Base-by-base conservation (phyloP, 2,113 vertebrate species). In the Colossoma macropomum region DNA sequence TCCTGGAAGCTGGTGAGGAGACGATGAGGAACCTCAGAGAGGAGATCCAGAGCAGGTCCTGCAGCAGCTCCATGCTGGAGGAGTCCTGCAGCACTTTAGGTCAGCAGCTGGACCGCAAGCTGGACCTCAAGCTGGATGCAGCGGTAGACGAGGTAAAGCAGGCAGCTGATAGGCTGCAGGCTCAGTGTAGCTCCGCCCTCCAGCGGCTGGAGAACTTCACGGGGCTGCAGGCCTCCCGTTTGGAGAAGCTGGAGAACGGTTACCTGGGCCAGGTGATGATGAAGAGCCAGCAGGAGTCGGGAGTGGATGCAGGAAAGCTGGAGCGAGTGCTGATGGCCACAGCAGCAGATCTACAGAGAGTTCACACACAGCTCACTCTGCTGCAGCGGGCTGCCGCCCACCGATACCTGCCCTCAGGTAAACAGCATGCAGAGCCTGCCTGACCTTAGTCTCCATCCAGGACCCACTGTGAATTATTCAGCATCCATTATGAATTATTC, bases 1-100 rank as follows among this genome's bases (percentile, higher is more conserved):
- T 98, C 88, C 91, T 97, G 87, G 94, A 97, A 71, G 91, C 93
- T 0, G 66, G 93, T 52, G 94, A 96, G 0, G 91, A 92, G 25
- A 19, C 95, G 59, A 89, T 94, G 78, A 70, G 86, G 62, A 92
- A 94, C 75, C 5, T 85, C 86, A 34, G 34, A 92, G 76, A 85
- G 59, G 81, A 80, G 62, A n/a, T 92, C 77, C 80, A 78, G 75
- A 89, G 90, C 80, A 89, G 82, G 48, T 87, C 85, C 56, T 90
- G 87, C 19, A 11, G 80, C 4, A 77, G 86, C 15, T 6, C 23
- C 7, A 80, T 79, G 34, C 56, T 88, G 65, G 89, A 88, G 54
- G 78, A 89, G 1, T 85, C 68, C 0, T 93, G 91, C 88, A 85
- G 62, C 72, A 72, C 66, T 19, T 86, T 90, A 7, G 73, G 52